Percentiles rank a stretch among this genome's conserved stretches.
Conservation (phyloP, 1,140 invertebrate species). For the Drosophila simulans region DNA sequence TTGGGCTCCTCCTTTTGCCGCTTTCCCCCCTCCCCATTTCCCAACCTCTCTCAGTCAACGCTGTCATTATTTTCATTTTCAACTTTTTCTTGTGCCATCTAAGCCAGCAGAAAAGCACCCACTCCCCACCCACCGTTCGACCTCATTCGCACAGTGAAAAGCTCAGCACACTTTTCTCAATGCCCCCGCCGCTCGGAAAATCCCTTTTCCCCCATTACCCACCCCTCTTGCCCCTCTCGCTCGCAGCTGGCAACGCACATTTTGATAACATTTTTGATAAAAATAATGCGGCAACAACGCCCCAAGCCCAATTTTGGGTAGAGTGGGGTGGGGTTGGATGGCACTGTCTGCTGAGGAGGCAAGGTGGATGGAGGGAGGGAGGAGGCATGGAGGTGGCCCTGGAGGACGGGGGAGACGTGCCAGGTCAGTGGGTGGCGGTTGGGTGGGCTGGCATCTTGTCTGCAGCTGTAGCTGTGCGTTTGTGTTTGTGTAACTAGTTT, state of each 20-base stretch:
- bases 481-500: slow-evolving; percentile 75
- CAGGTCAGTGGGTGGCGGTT: slow-evolving; percentile 76
- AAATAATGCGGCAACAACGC: slow-evolving; percentile 79
- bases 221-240: slow-evolving; percentile 3
- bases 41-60: slow-evolving; percentile 47
- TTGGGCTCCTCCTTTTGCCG: not conserved
- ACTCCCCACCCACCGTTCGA: slow-evolving; percentile 45
- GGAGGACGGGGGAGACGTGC: slow-evolving; percentile 49
- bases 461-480: slow-evolving; percentile 49
- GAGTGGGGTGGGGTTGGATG: not conserved
- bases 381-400: not conserved
- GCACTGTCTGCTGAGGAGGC: slow-evolving; percentile 9
- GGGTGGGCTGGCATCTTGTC: slow-evolving; percentile 58
- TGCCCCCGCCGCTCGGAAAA: not conserved
- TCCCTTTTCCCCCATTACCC: not conserved
- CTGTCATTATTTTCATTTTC: slow-evolving; percentile 81
- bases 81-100: slow-evolving; percentile 60
- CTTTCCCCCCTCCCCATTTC: slow-evolving; percentile 31
- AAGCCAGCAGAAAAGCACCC: slow-evolving; percentile 21
- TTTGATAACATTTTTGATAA: slow-evolving; percentile 80
- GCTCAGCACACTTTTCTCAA: slow-evolving; percentile 34
- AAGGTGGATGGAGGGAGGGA: not conserved
- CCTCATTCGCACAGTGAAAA: slow-evolving; percentile 60
- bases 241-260: slow-evolving; percentile 77
- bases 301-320: slow-evolving; percentile 30